Evolutionary conservation across 2,113 vertebrate species (phyloP).

Genomic region (Dicrurus megarhynchus): DNA sequence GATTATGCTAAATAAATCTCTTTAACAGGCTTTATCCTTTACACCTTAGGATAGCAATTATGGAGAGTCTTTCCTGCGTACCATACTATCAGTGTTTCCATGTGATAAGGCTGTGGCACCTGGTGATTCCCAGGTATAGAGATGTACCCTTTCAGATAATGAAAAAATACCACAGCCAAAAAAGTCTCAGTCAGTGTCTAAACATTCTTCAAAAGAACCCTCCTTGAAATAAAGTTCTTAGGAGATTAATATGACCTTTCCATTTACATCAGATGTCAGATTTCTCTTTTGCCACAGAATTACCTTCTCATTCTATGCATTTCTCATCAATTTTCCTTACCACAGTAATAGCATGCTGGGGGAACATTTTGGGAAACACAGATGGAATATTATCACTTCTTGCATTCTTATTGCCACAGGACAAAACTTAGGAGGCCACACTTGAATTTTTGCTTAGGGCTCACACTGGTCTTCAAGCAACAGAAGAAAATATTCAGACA

Average conservation of each 20-base stretch:
- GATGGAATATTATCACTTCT: neutral
- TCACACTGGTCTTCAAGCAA: neutral
- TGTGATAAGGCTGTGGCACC: neutral
- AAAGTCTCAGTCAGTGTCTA: neutral
- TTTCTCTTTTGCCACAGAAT: neutral
- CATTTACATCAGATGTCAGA: neutral
- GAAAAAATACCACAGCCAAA: neutral
- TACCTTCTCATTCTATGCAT: neutral
- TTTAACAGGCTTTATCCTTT: neutral
- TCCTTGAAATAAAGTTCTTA: neutral
- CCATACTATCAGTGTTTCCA: neutral
- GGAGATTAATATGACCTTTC: neutral
- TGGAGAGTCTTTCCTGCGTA: neutral
- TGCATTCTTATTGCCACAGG: neutral
- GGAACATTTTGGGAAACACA: neutral
- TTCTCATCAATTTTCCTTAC: neutral
- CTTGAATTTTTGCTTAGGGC: neutral
- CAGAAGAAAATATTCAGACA: neutral
- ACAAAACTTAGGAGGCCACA: neutral
- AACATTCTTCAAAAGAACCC: neutral
- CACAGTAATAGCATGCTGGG: neutral
- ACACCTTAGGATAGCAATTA: neutral
- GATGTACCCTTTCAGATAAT: neutral
- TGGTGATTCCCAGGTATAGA: neutral
- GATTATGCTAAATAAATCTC: neutral